Evolutionary conservation across 2,888 invertebrate genomes (phyloP), one percentile per base, ranked within the genome.

Genomic region (Branchellion lobata): DNA sequence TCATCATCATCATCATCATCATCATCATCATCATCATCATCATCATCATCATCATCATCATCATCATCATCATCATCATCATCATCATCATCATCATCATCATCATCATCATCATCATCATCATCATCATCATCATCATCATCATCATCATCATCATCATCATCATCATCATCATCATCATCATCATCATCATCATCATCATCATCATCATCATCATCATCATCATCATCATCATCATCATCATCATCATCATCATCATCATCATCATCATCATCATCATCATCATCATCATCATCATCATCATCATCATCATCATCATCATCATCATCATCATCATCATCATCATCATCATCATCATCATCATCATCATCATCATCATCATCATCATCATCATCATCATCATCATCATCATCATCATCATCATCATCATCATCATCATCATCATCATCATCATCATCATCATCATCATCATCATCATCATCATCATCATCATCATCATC

Each of bases 351-450:
- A 68, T 68, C 69, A 68, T 68, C 69, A 5, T 29, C 69, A 68
- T 68, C 69, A 68, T 68, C 69, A 27, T 68, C 69, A 68, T 68
- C 69, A 68, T 68, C 69, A 29, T 69, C 33, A 71, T 71, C 71
- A 29, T 5, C 71, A 29, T 71, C 29, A 29, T 71, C 71, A 65
- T 65, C 68, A 24, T 65, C 68, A 65, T 65, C 68, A 24, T 65
- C 68, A 65, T 65, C 68, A 24, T 65, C 68, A 65, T 65, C 68
- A 24, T 65, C 68, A 65, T 65, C 68, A 24, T 65, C 68, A 65
- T 65, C 68, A 24, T 65, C 68, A 65, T 65, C 68, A 24, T 65
- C 68, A 65, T 65, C 68, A 24, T 65, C 68, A 65, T 65, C 68
- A 24, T 65, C 68, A 65, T 65, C 68, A 24, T 65, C 68, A 65